phyloP scores from a whole-genome alignment of 2,888 invertebrate species.

The Lucinisca nassula region DNA sequence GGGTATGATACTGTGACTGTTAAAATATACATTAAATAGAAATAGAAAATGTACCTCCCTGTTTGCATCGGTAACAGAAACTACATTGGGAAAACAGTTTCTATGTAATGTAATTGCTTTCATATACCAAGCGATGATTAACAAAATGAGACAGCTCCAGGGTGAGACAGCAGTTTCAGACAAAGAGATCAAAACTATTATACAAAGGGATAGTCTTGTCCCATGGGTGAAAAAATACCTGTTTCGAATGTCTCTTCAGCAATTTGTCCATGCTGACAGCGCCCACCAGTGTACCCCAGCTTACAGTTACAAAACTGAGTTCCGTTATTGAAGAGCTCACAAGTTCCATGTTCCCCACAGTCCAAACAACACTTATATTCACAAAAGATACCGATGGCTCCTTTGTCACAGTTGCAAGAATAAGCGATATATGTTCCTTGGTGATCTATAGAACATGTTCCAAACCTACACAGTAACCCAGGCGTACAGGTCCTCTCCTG shows the following conservation, averaged over 20 bases:
- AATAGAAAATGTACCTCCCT: too few species aligned
- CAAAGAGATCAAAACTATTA: too few species aligned
- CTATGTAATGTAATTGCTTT: too few species aligned
- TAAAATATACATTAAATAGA: too few species aligned
- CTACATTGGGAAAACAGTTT: too few species aligned
- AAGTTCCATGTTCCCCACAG: slow-evolving; percentile 53
- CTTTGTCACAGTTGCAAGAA: slow-evolving; percentile 51
- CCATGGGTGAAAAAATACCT: too few species aligned
- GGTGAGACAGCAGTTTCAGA: too few species aligned
- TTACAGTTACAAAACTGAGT: slow-evolving; percentile 46
- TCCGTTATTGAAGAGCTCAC: slow-evolving; percentile 42
- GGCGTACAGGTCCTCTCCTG: slow-evolving; percentile 30
- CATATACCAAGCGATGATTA: too few species aligned
- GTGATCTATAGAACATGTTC: slow-evolving; percentile 39
- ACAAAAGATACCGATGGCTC: slow-evolving; percentile 53
- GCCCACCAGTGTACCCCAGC: slow-evolving; percentile 30
- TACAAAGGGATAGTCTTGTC: too few species aligned
- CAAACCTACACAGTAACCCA: slow-evolving; percentile 41
- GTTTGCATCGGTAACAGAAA: too few species aligned
- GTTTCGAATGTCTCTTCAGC: background rate
- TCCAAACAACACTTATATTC: slow-evolving; percentile 57
- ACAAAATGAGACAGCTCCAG: too few species aligned
- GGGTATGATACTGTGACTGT: too few species aligned
- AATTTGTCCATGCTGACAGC: slow-evolving; percentile 25
- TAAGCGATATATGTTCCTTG: slow-evolving; percentile 41